These are phyloP conservation scores for Smutsia temminckii DNA, from an alignment of 2,797 vertebrate species.

Conservation along the genomic window DNA sequence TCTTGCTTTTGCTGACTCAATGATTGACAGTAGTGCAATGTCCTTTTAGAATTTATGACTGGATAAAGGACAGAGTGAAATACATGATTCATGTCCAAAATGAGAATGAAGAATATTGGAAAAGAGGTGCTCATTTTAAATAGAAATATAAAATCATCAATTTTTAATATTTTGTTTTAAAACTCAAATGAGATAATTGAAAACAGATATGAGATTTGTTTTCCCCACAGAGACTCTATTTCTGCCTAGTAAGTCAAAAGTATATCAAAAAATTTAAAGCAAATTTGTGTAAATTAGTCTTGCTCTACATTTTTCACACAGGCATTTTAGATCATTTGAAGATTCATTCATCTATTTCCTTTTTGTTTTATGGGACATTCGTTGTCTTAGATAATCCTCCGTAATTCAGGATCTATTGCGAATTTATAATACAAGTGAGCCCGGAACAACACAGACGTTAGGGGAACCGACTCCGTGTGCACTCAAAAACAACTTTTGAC, in stretches of 20 bases:
- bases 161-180: background rate
- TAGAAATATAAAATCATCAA: background rate
- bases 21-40: background rate
- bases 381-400: constrained; percentile 54
- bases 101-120: background rate
- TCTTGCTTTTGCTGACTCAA: background rate
- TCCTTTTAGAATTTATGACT: constrained; percentile 19
- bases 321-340: background rate
- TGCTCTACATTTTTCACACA: background rate
- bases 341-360: background rate
- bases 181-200: background rate
- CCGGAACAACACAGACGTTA: too few species aligned
- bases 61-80: constrained; percentile 12
- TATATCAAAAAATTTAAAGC: background rate
- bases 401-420: constrained; percentile 66
- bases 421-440: constrained; percentile 64
- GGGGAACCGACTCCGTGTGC: too few species aligned
- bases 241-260: background rate
- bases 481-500: too few species aligned
- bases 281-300: background rate
- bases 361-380: background rate
- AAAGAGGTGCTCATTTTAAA: constrained; percentile 7
- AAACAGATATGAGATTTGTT: background rate
- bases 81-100: constrained; percentile 35
- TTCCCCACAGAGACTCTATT: background rate